Conservation (phyloP, 2,797 vertebrate species). For the Poecile montanus region DNA sequence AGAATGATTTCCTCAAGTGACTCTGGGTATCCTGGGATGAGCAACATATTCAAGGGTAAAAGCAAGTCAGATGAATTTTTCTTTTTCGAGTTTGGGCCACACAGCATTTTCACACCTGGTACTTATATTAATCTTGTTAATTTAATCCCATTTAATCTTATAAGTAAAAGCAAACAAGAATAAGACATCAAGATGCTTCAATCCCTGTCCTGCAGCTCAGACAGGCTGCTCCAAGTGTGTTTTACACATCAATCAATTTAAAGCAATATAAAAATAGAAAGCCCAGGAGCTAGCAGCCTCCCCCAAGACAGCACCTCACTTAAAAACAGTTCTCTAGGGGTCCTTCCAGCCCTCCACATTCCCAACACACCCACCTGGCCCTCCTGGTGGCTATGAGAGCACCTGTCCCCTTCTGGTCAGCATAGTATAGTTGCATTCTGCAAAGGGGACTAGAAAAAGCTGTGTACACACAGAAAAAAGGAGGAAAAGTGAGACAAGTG, state of each 20-base stretch:
- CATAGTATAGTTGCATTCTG: rapidly evolving
- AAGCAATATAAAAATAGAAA: neutral
- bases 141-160: constrained; percentile 19
- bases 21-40: neutral
- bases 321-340: neutral
- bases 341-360: neutral
- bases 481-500: neutral
- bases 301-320: neutral
- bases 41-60: neutral
- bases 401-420: neutral
- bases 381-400: neutral
- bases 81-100: neutral
- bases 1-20: neutral
- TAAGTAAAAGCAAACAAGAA: neutral
- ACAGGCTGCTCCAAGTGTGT: neutral
- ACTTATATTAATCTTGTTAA: neutral
- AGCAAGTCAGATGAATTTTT: neutral
- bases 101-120: neutral
- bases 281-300: neutral
- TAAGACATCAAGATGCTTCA: neutral
- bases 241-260: neutral
- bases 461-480: neutral
- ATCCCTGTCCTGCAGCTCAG: neutral
- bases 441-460: neutral
- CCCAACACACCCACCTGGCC: neutral